phyloP scores from a whole-genome alignment of 2,888 invertebrate genomes.

The Morpho deidamia region DNA sequence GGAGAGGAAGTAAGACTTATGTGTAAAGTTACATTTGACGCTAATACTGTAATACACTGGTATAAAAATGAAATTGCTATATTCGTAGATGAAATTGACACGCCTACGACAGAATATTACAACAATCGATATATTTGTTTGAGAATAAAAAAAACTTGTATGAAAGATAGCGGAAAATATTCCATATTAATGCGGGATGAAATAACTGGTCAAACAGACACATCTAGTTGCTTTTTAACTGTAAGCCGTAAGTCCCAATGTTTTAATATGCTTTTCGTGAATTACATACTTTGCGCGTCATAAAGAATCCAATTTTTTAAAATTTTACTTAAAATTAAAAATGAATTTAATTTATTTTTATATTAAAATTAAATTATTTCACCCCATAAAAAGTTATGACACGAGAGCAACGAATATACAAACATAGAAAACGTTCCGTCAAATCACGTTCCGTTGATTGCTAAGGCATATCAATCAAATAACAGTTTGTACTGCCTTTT shows the following conservation, averaged over 20 bases:
- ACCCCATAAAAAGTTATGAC: too few relatives aligned
- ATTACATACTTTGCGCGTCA: too few relatives aligned
- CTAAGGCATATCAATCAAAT: too few relatives aligned
- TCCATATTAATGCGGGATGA: slow-evolving; percentile 23
- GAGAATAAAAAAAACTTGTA: slow-evolving; percentile 18
- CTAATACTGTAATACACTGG: slow-evolving; percentile 28
- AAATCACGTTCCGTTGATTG: too few relatives aligned
- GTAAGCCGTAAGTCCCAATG: slow-evolving; percentile 29
- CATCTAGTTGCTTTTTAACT: slow-evolving; percentile 21
- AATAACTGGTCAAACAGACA: slow-evolving; percentile 17
- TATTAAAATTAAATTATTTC: too few relatives aligned
- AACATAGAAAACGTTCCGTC: too few relatives aligned
- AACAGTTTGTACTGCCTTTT: too few relatives aligned
- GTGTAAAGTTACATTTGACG: slow-evolving; percentile 27
- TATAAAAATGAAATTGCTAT: slow-evolving; percentile 19
- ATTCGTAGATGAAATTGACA: slow-evolving; percentile 12
- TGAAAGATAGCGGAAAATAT: slow-evolving; percentile 28
- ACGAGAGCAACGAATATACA: too few relatives aligned
- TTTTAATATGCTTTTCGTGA: not conserved
- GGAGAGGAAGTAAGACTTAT: slow-evolving; percentile 31
- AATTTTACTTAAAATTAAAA: too few relatives aligned
- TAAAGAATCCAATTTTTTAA: too few relatives aligned
- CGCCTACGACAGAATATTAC: slow-evolving; percentile 23
- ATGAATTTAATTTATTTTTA: too few relatives aligned
- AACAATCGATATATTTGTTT: slow-evolving; percentile 31